phyloP scores from a whole-genome alignment of 2,797 vertebrate genomes.

The Lates japonicus region DNA sequence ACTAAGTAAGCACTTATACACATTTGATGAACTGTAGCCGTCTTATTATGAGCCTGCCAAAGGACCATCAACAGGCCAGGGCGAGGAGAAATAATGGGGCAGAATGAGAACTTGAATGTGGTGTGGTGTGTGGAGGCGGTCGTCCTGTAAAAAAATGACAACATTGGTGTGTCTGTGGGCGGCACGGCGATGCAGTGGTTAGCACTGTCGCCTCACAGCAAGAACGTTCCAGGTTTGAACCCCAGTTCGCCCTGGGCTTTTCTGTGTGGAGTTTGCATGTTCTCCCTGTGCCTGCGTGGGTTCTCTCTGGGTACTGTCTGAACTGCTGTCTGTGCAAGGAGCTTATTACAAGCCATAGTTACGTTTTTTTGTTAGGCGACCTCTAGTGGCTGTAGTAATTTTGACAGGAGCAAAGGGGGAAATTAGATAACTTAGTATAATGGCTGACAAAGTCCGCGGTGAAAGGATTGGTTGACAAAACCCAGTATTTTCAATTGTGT shows the following conservation, averaged over 20 bases:
- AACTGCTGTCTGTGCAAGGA: not conserved
- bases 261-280: too few species aligned
- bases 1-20: slow-evolving; percentile 11
- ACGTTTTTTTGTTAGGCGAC: not conserved
- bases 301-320: too few species aligned
- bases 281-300: too few species aligned
- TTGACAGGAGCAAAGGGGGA: not conserved
- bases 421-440: not conserved
- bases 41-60: slow-evolving; percentile 2
- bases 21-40: slow-evolving; percentile 16
- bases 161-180: not conserved
- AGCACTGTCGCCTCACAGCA: too few species aligned
- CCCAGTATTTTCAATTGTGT: too few species aligned
- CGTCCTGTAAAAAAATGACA: not conserved
- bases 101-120: not conserved
- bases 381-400: not conserved
- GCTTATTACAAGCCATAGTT: not conserved
- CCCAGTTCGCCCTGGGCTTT: too few species aligned
- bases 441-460: too few species aligned
- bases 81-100: slow-evolving; percentile 19
- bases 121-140: not conserved
- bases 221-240: too few species aligned
- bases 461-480: too few species aligned
- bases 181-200: too few species aligned
- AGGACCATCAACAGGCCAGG: not conserved